Conservation (phyloP, 2,113 vertebrate genomes). For the Elephantulus edwardii region DNA sequence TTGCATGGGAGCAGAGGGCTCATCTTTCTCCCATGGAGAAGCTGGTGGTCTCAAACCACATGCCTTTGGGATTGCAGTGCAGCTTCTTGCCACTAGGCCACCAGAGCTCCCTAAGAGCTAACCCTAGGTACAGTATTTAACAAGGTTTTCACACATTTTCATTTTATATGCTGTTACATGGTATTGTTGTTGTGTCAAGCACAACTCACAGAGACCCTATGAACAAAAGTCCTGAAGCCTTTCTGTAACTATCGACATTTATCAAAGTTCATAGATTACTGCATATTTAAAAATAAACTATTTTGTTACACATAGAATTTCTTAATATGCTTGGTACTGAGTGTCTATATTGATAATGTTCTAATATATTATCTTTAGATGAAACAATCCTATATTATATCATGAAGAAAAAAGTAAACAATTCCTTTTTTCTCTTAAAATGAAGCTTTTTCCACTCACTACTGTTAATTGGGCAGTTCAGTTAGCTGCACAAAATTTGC, state of each 20-base stretch:
- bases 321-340: not conserved
- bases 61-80: too few relatives aligned
- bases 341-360: not conserved
- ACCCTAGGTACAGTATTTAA: not conserved
- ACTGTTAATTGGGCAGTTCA: not conserved
- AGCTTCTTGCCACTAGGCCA: too few relatives aligned
- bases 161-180: not conserved
- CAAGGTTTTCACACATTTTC: not conserved
- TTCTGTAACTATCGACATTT: too few relatives aligned
- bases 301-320: not conserved
- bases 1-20: too few relatives aligned
- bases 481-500: not conserved
- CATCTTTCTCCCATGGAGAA: too few relatives aligned
- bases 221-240: too few relatives aligned
- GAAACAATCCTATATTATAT: not conserved
- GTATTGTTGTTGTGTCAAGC: too few relatives aligned
- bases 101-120: not conserved
- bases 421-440: not conserved
- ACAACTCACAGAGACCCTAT: too few relatives aligned
- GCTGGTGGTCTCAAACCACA: too few relatives aligned
- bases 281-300: not conserved
- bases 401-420: not conserved
- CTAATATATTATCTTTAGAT: not conserved
- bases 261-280: too few relatives aligned
- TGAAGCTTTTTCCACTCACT: constrained; percentile 1